Base-by-base conservation (phyloP, 2,888 invertebrate species). In the Pammene fasciana region DNA sequence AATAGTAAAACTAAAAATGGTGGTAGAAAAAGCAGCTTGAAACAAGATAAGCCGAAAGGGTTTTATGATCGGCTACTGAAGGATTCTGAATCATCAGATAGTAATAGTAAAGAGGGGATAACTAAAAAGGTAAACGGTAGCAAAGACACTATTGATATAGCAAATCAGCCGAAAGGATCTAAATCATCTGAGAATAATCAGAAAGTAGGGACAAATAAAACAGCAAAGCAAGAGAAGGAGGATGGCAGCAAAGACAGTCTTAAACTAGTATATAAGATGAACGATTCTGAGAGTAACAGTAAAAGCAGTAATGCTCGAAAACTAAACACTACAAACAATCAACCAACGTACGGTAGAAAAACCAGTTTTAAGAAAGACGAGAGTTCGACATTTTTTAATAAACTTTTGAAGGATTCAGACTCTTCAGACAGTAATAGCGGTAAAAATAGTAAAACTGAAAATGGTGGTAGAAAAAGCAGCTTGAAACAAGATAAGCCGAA, bases 91-190 rank as follows among this genome's bases (percentile, higher is more conserved):
- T 16, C 48, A 16, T 14, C 46, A 7, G 46, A 46, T 13, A 46
- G 26, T 34, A 54, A 26, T n/a, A 34, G n/a, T 13, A 55, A 55
- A 9, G 14, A 36, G 10, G 36, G 8, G 1, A 55, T 41, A 26
- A 64, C 6, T 7, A 62, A 52, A 26, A 38, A 38, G 38, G 1
- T n/a, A 8, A 13, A 0, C 6, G 52, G 38, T 41, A 14, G 10
- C n/a, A 41, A 62, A 18, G 16, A 0, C 6, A 6, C 18, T 3
- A n/a, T 9, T 16, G 10, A 52, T 26, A 5, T 9, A 54, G 1
- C 11, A 10, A 43, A n/a, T 14, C 43, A 10, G 8, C 18, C 43
- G 18, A 54, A 64, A 14, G 54, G 87, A 10, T 54, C 54, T 6
- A 43, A 64, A 11, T 64, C 62, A 7, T 14, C 46, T 46, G 46